These are phyloP conservation scores for Psilanteris sp. DNA, from an alignment of 1,140 invertebrate genomes.

Conservation along the genomic window DNA sequence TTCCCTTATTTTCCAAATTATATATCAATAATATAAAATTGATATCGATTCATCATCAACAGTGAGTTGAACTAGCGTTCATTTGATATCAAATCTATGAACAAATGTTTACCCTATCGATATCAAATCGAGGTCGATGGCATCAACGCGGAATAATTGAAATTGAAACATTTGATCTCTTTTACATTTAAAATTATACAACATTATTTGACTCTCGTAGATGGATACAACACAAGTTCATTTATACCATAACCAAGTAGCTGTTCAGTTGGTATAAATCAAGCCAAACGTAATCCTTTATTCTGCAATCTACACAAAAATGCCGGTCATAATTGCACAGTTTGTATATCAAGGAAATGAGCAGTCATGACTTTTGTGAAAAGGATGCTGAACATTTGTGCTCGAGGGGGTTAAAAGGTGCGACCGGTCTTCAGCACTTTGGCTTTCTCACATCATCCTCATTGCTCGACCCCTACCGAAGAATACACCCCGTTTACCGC, in stretches of 20 bases:
- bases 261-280: conserved; percentile 11
- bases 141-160: too few relatives aligned
- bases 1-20: too few relatives aligned
- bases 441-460: conserved; percentile 19
- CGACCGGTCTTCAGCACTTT: conserved; percentile 50
- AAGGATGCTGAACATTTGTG: conserved; percentile 30
- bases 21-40: too few relatives aligned
- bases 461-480: not conserved
- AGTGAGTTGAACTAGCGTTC: too few relatives aligned
- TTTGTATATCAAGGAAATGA: conserved; percentile 46
- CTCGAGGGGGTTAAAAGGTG: conserved; percentile 28
- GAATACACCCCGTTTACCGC: conserved; percentile 6
- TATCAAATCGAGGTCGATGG: too few relatives aligned
- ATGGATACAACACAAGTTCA: too few relatives aligned
- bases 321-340: conserved; percentile 28
- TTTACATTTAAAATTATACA: too few relatives aligned
- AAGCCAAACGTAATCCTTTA: conserved; percentile 18
- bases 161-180: too few relatives aligned
- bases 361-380: conserved; percentile 46
- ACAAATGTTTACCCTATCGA: too few relatives aligned
- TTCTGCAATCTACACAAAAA: conserved; percentile 8
- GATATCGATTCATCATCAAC: too few relatives aligned
- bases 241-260: conserved; percentile 1
- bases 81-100: too few relatives aligned
- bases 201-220: too few relatives aligned